Evolutionary conservation across 2,113 vertebrate genomes (phyloP).

Genomic region (Urocolius indicus): DNA sequence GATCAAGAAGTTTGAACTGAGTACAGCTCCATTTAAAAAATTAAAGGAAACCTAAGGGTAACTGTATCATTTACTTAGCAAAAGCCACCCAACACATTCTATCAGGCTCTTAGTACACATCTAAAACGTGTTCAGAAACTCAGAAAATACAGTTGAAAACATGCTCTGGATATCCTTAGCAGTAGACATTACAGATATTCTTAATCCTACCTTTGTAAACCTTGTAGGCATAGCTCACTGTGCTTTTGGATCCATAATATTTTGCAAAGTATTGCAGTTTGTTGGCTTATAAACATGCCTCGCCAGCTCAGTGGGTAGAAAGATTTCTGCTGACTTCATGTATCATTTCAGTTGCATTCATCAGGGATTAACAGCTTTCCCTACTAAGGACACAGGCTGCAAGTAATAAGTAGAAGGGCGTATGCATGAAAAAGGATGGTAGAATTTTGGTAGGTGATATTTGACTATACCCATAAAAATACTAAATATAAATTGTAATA

Average conservation of each 20-base stretch:
- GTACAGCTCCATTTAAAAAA: background rate
- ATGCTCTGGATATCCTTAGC: background rate
- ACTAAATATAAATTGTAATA: background rate
- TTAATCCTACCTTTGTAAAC: conserved; percentile 55
- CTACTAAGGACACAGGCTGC: background rate
- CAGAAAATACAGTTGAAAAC: background rate
- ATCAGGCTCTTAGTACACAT: background rate
- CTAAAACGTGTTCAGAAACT: background rate
- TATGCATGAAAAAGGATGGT: background rate
- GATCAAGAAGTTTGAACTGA: background rate
- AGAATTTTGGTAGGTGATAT: background rate
- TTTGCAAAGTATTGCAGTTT: conserved; percentile 55
- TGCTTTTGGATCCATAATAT: conserved; percentile 8
- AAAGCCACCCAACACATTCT: background rate
- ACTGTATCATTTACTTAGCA: background rate
- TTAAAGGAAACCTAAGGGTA: background rate
- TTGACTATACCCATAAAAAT: background rate
- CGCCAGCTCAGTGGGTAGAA: background rate
- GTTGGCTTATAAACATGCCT: conserved; percentile 22
- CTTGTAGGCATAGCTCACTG: background rate
- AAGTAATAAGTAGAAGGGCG: background rate
- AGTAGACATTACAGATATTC: background rate
- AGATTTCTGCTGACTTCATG: conserved; percentile 61
- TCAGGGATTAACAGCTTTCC: conserved; percentile 37
- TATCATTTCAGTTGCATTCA: conserved; percentile 23